Evolutionary conservation across 2,797 vertebrate genomes (phyloP).

Genomic region (Spinus pinus): DNA sequence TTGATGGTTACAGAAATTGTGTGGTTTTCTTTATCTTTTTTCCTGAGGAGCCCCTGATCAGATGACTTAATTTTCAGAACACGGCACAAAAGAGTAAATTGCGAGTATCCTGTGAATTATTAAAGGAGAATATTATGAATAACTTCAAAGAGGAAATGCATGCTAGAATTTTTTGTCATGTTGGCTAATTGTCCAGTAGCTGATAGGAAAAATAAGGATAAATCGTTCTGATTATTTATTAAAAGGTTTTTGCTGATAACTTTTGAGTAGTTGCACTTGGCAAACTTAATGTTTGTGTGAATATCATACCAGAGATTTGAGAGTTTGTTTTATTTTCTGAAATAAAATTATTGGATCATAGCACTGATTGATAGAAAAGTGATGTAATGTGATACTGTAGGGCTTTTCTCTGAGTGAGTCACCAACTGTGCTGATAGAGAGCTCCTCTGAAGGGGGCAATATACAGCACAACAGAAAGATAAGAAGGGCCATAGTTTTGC

Average conservation of each 20-base stretch:
- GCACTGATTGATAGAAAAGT: not conserved
- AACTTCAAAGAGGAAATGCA: not conserved
- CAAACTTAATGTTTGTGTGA: not conserved
- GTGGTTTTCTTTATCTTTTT: slow-evolving; percentile 15
- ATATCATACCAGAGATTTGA: not conserved
- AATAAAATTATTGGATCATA: not conserved
- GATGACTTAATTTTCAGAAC: slow-evolving; percentile 21
- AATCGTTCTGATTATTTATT: not conserved
- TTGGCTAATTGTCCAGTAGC: slow-evolving; percentile 16
- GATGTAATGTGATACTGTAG: not conserved
- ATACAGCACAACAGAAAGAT: not conserved
- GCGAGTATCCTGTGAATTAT: slow-evolving; percentile 6
- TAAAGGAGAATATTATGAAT: slow-evolving; percentile 7
- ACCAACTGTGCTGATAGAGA: not conserved
- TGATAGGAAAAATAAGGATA: not conserved
- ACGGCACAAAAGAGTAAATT: not conserved
- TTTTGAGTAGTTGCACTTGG: not conserved
- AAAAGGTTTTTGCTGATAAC: not conserved
- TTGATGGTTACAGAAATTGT: slow-evolving; percentile 16
- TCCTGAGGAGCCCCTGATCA: not conserved
- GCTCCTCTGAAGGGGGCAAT: not conserved
- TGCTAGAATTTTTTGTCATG: not conserved
- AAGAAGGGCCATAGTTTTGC: not conserved
- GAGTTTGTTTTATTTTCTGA: not conserved
- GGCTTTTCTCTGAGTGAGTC: not conserved